These are phyloP conservation scores for Elephas maximus DNA, from an alignment of 2,113 vertebrate genomes.

Conservation along the genomic window DNA sequence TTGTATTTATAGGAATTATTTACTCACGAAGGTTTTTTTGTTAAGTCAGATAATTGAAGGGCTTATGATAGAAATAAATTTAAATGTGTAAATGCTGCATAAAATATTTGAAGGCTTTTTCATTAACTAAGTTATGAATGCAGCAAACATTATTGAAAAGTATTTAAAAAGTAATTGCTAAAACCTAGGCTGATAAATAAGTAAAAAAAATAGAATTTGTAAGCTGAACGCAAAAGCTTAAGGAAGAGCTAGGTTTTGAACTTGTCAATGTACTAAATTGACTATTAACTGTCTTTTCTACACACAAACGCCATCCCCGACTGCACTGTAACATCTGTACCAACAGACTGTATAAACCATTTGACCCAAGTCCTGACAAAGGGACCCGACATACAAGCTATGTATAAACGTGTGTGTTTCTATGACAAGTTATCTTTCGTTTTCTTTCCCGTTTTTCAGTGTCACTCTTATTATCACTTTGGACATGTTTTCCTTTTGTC, in stretches of 20 bases:
- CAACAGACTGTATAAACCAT: not conserved
- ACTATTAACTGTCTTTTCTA: not conserved
- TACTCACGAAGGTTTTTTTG: not conserved
- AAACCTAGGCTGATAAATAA: not conserved
- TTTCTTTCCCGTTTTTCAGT: not conserved
- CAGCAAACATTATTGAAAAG: not conserved
- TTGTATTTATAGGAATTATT: not conserved
- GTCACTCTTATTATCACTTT: not conserved
- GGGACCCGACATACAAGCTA: not conserved
- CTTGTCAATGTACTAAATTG: not conserved
- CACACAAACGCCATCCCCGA: not conserved
- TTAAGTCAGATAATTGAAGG: not conserved
- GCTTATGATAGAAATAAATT: not conserved
- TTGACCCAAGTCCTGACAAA: not conserved
- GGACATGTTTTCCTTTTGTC: not conserved
- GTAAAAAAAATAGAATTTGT: slow-evolving; percentile 34
- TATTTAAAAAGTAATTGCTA: not conserved
- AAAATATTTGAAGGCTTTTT: slow-evolving; percentile 12
- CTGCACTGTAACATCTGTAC: not conserved
- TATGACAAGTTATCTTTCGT: not conserved
- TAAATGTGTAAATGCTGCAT: not conserved
- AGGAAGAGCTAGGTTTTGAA: not conserved
- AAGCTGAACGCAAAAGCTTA: not conserved
- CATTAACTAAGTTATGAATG: not conserved
- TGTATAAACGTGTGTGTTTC: not conserved